Base-by-base conservation (phyloP, 1,140 invertebrate species). In the Orchesella cincta region DNA sequence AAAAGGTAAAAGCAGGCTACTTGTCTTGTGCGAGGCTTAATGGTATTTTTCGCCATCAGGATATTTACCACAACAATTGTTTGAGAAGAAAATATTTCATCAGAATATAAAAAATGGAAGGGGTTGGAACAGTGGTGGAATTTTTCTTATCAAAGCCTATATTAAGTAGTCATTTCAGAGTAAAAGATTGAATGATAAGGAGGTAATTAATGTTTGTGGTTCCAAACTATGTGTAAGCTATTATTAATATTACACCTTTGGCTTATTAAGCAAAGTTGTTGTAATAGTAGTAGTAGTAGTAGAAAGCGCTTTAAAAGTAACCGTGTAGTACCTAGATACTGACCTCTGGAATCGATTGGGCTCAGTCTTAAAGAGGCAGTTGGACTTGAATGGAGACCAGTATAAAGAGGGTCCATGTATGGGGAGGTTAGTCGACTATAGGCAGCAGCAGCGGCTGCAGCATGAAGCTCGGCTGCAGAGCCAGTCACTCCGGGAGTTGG, bases 401-500 rank as follows among this genome's bases (percentile, higher is more conserved):
- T 83, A 84, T 91, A 91, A 29, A 91, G 86, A 83, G 90, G 89
- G 85, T 91, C 90, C 88, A 91, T 90, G 84, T 91, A 91, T 76
- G 90, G 89, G 23, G 62, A 67, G 33, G 89, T 89, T 82, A 91
- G 87, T 80, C 90, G 86, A 75, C 74, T 78, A 84, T 91, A 91
- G 23, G 90, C 88, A 62, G 75, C 80, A 72, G 76, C 80, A 67
- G 85, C 83, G 54, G 84, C 84, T 28, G 85, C 85, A 18, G 85
- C 84, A 84, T 84, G 83, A 51, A 81, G 79, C 36, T 82, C 82
- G 67, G 81, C 81, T 57, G 76, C 80, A 51, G 81, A 83, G 74
- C 76, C 77, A 62, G 75, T 78, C 73, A 81, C 73, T 75, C 74
- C 79, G n/a, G 77, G 77, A 67, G 54, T 78, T 54, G 51, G 75